Evolutionary conservation across 2,113 vertebrate species (phyloP).

Genomic region (Gallinago paraguaiae): DNA sequence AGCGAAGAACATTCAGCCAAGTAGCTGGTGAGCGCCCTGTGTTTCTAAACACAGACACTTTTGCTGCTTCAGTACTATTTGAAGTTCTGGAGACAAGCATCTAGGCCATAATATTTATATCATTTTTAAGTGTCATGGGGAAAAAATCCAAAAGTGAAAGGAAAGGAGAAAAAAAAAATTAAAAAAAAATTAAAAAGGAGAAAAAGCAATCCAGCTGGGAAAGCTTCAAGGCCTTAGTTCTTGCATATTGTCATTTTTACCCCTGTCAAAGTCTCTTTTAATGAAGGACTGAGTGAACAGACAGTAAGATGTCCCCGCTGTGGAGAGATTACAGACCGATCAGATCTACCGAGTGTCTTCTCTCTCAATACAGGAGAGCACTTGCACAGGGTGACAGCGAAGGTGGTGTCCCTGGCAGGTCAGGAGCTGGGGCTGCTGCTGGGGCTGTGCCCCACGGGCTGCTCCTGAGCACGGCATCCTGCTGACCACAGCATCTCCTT

Average conservation of each 20-base stretch:
- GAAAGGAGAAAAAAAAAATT: not conserved
- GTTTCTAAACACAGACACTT: not conserved
- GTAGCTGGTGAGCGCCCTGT: not conserved
- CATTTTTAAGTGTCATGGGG: not conserved
- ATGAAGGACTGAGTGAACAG: not conserved
- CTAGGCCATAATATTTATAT: not conserved
- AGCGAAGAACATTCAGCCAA: not conserved
- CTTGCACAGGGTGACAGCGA: not conserved
- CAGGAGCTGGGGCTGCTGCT: not conserved
- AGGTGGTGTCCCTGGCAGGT: accelerated
- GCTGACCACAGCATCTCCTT: not conserved
- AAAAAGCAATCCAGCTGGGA: not conserved
- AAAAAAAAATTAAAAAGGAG: not conserved
- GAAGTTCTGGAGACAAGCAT: not conserved
- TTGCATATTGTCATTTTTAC: not conserved
- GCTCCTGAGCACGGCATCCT: not conserved
- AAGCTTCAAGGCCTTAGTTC: not conserved
- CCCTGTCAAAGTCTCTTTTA: not conserved
- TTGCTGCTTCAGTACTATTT: not conserved
- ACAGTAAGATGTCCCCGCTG: not conserved
- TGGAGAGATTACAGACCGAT: not conserved
- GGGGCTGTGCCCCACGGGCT: not conserved
- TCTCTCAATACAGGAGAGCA: not conserved
- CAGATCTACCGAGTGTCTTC: too few species aligned
- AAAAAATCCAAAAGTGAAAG: not conserved